Evolutionary conservation across 2,797 vertebrate species (phyloP), one percentile per base, ranked within the genome.

Genomic region (Crocodylus rhombifer): DNA sequence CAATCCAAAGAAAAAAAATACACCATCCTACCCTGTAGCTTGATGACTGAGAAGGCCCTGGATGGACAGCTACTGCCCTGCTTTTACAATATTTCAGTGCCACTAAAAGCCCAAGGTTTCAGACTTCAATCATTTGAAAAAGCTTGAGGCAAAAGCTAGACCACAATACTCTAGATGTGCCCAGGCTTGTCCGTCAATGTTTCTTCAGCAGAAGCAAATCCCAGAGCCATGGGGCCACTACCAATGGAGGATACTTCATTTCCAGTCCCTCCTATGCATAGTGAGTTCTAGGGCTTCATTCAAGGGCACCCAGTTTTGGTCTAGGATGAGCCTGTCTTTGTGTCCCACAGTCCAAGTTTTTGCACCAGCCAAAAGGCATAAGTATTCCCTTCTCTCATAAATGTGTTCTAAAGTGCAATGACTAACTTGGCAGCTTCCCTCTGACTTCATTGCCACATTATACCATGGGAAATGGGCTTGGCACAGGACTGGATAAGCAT

Each of bases 31-130:
- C 58, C 76, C 17, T 78, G 20, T 56, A 20, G 1, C 21, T 91
- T 77, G 11, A 82, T 77, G 87, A 58, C 10, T 0, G 0, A 4
- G 3, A 84, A 69, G 42, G 9, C 7, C 23, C 1, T 2, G n/a
- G 56, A 5, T 7, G 9, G 5, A 28, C 26, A 88, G 25, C 2
- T 87, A 62, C 3, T 26, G 9, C 57, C 74, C 58, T 33, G 16
- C 25, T 84, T 78, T 67, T 55, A 56, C 56, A 64, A n/a, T 82
- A 2, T 77, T 82, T 13, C 3, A 5, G 33, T 58, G 15, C 3
- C 14, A 15, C 23, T 58, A 69, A 82, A 6, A 18, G 18, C 64
- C 71, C 78, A 86, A 7, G 25, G 58, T 36, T 88, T 86, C 55
- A 36, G 56, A 12, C 7, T 85, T 85, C 87, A 61, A 17, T 16